phyloP scores from a whole-genome alignment of 2,888 invertebrate species.

The Cenopis cana region DNA sequence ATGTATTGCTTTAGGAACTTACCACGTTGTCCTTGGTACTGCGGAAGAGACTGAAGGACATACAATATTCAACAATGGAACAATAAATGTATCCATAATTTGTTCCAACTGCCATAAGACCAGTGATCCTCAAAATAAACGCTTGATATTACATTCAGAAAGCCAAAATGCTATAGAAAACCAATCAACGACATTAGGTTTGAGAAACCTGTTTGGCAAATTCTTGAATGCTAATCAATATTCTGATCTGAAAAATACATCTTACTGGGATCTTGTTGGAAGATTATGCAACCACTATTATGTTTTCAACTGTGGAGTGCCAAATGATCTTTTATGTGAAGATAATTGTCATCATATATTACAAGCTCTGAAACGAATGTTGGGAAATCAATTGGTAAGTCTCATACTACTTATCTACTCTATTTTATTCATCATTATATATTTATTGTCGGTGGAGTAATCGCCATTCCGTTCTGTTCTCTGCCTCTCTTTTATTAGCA shows the following conservation, averaged over 20 bases:
- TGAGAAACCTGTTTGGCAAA: constrained; percentile 66
- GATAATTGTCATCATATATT: constrained; percentile 64
- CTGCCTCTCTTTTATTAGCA: too few species aligned
- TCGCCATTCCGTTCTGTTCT: too few species aligned
- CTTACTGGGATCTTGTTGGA: constrained; percentile 66
- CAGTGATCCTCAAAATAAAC: constrained; percentile 50
- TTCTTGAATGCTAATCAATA: constrained; percentile 72
- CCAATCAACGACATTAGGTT: constrained; percentile 57
- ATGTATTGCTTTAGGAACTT: constrained; percentile 70
- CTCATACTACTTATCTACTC: too few species aligned
- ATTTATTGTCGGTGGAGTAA: too few species aligned
- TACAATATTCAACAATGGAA: constrained; percentile 58
- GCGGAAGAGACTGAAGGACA: constrained; percentile 57
- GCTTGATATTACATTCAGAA: constrained; percentile 57
- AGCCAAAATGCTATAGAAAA: constrained; percentile 55
- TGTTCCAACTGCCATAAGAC: constrained; percentile 70
- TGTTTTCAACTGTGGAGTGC: constrained; percentile 66
- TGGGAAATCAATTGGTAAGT: constrained; percentile 57
- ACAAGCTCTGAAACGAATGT: constrained; percentile 64
- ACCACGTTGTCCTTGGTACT: constrained; percentile 54
- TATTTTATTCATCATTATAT: too few species aligned
- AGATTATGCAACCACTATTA: constrained; percentile 71
- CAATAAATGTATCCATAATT: constrained; percentile 57
- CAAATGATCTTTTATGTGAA: constrained; percentile 62
- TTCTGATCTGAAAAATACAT: constrained; percentile 57